phyloP scores from a whole-genome alignment of 2,888 invertebrate species.

The Amitus sp. region DNA sequence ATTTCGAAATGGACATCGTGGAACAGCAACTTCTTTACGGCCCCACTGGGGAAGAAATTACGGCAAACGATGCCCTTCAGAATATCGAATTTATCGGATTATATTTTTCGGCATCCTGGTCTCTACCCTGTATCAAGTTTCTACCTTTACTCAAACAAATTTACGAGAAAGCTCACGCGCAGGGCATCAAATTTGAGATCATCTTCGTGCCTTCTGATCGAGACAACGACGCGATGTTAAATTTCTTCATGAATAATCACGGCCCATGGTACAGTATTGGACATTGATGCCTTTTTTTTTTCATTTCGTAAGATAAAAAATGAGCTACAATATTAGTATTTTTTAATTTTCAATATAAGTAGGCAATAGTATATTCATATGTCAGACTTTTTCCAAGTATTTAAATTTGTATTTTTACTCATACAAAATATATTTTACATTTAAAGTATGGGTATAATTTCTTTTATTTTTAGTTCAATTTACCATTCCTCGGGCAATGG shows the following conservation, averaged over 20 bases:
- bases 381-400: too few species aligned
- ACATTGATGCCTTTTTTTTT: too few species aligned
- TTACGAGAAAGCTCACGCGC: slow-evolving; percentile 28
- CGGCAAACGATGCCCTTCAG: slow-evolving; percentile 40
- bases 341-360: too few species aligned
- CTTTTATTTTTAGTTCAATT: too few species aligned
- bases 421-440: slow-evolving; percentile 10
- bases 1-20: slow-evolving; percentile 41
- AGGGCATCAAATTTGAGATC: slow-evolving; percentile 39
- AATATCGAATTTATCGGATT: slow-evolving; percentile 41
- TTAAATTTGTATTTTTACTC: too few species aligned
- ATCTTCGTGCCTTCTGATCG: slow-evolving; percentile 46
- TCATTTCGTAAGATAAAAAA: too few species aligned
- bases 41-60: slow-evolving; percentile 36
- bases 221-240: slow-evolving; percentile 40
- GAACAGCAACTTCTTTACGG: slow-evolving; percentile 42
- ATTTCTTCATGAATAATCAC: slow-evolving; percentile 39
- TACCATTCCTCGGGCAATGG: too few species aligned
- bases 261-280: slow-evolving; percentile 50
- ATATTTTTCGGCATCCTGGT: slow-evolving; percentile 50
- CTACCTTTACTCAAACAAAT: slow-evolving; percentile 37
- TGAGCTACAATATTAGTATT: too few species aligned
- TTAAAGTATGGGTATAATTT: not conserved
- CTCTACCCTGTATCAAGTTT: slow-evolving; percentile 45
- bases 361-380: too few species aligned